Evolutionary conservation across 2,888 invertebrate genomes (phyloP), one percentile per base, ranked within the genome.

Genomic region (Tachystola acroxantha): DNA sequence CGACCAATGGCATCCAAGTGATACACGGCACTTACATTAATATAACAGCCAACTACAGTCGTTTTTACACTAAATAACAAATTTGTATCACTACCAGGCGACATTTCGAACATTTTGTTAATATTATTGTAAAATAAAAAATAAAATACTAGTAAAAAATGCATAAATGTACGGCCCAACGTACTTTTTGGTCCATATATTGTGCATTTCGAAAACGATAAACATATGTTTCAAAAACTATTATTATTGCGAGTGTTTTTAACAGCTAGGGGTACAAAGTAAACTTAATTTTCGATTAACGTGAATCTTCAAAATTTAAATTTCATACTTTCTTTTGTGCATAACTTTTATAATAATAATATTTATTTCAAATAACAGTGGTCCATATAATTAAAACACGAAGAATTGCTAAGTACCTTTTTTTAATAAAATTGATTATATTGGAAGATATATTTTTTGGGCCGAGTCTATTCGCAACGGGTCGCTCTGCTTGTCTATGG

Each of bases 61-160:
- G 34, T 40, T 37, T 24, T 30, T 11, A 16, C 34, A 46, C 41
- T 42, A 43, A 36, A 39, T 43, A 46, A 46, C 46, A 16, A 43
- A 46, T 40, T 46, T 41, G 11, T 19, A 20, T 16, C 30, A n/a
- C 16, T 14, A 14, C 16, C 7, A 7, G 7, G 19, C n/a, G 10
- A 7, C n/a, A n/a, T n/a, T 16, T 28, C 12, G 10, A 13, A 19
- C 30, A n/a, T 14, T 3, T 10, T 6, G 14, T 16, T 2, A 13
- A 7, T n/a, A 4, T 4, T 28, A 4, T 25, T 22, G n/a, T 12
- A 32, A 22, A 32, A 9, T 9, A 16, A 14, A 30, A 16, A 16
- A 3, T 16, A 16, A 16, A 16, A 3, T 4, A 30, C 10, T 6
- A 20, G 7, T 19, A 10, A 22, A 32, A 32, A 32, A 32, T 12